Evolutionary conservation across 1,140 invertebrate genomes (phyloP), one percentile per base, ranked within the genome.

Genomic region (Formica selysi): DNA sequence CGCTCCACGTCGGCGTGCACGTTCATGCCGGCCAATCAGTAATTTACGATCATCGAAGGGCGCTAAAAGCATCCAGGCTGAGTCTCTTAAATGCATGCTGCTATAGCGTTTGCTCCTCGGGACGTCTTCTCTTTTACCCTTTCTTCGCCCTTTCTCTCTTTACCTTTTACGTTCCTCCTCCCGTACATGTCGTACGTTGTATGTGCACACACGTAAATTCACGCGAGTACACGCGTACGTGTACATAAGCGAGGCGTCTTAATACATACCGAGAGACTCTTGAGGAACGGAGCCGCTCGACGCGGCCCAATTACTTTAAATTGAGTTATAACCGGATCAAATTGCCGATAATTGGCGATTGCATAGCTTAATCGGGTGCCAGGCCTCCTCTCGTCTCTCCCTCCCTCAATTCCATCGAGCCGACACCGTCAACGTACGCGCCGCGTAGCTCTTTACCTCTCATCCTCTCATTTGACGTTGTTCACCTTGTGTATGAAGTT

Each of bases 301-400:
- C 86, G 87, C 92, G 92, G 91, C 85, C 93, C 93, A 93, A 93
- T 94, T 93, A 93, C 92, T 90, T 90, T 87, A 92, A 93, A 94
- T 93, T 93, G 92, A 94, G 93, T 94, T 93, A 93, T 93, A 93
- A 94, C 92, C 92, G 92, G 92, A 92, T 93, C 91, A 92, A 93
- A 93, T 93, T 93, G 89, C 91, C 91, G 91, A 93, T 94, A 93
- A 94, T 93, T 93, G 92, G 90, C 91, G 91, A 92, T 92, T 90
- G 91, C 93, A 91, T 91, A 91, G 89, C 91, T 93, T 91, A 91
- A 93, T 93, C 88, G 84, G 85, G 65, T 81, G 88, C 86, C 85
- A 85, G 44, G 74, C 81, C 62, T 7, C 61, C 79, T 86, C 62
- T 64, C 87, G 74, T 67, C 76, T 48, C 11, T 74, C 44, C 64